Evolutionary conservation across 2,888 invertebrate species (phyloP).

Genomic region (Drosophila cracens): DNA sequence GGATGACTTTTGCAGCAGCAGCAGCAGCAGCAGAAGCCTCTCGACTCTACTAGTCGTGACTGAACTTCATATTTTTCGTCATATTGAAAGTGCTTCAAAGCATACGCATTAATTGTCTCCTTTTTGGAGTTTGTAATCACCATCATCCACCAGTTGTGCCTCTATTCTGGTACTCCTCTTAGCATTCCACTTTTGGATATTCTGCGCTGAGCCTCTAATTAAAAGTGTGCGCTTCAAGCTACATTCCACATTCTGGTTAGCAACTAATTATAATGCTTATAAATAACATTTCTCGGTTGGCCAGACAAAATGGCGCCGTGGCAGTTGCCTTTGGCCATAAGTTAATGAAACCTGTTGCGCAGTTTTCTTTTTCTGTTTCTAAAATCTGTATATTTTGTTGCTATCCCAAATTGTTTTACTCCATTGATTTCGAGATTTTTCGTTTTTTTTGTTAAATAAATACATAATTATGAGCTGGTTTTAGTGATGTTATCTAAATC

Average conservation of each 20-base stretch:
- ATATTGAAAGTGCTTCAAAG: conserved; percentile 58
- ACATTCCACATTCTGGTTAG: conserved; percentile 48
- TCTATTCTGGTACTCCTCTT: neutral
- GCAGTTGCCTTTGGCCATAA: conserved; percentile 37
- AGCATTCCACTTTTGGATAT: neutral
- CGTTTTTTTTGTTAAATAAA: conserved; percentile 1
- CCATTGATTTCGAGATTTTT: conserved; percentile 35
- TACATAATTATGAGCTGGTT: conserved; percentile 39
- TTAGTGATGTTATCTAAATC: conserved; percentile 6
- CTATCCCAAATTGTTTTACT: conserved; percentile 26
- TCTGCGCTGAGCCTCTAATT: conserved; percentile 45
- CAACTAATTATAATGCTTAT: conserved; percentile 67
- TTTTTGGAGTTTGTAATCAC: neutral
- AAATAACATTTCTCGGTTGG: conserved; percentile 23
- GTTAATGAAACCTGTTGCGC: conserved; percentile 59
- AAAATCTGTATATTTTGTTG: neutral
- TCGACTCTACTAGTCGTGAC: conserved; percentile 23
- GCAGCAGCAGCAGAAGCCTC: conserved; percentile 10
- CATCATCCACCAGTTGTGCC: neutral
- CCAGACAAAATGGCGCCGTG: conserved; percentile 51
- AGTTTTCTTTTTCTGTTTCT: conserved; percentile 4
- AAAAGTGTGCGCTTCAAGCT: conserved; percentile 49
- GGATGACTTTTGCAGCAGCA: conserved; percentile 63
- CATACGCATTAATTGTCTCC: conserved; percentile 71
- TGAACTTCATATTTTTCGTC: conserved; percentile 36